A percentile compares a stretch with the other conserved stretches of the same genome.
phyloP scores from a whole-genome alignment of 2,888 invertebrate genomes.

The Drosophila anomalata region DNA sequence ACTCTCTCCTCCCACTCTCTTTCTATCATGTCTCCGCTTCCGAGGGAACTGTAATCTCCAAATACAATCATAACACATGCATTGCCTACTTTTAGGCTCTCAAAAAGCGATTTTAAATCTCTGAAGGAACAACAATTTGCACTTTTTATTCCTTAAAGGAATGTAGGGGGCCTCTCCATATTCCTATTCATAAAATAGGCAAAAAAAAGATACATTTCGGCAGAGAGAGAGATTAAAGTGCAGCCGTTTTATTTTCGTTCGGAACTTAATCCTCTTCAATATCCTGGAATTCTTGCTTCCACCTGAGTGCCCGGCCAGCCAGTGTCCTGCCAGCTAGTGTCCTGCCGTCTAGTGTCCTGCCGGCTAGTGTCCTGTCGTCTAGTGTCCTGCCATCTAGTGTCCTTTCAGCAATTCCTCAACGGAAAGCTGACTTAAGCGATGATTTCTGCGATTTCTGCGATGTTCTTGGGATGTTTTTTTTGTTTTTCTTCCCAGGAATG shows the following conservation, averaged over 20 bases:
- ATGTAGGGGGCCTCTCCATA: conserved; percentile 1
- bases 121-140: conserved; percentile 16
- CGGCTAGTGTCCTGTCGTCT: background rate
- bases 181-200: no score
- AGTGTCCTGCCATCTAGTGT: background rate
- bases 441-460: conserved; percentile 52
- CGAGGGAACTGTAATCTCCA: no score
- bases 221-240: conserved; percentile 15
- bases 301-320: conserved; percentile 5
- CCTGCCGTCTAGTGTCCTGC: background rate
- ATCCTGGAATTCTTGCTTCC: background rate
- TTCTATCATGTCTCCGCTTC: no score
- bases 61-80: no score
- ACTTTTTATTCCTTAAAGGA: conserved; percentile 7
- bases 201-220: background rate
- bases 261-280: conserved; percentile 18
- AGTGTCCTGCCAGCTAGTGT: background rate
- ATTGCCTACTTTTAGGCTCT: no score
- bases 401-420: background rate
- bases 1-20: no score
- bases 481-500: conserved; percentile 56
- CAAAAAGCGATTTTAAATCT: no score
- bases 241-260: conserved; percentile 28
- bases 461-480: conserved; percentile 51
- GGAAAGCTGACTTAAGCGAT: conserved; percentile 53